Base-by-base conservation (phyloP, 2,888 invertebrate species). In the Pyrrhia umbra region DNA sequence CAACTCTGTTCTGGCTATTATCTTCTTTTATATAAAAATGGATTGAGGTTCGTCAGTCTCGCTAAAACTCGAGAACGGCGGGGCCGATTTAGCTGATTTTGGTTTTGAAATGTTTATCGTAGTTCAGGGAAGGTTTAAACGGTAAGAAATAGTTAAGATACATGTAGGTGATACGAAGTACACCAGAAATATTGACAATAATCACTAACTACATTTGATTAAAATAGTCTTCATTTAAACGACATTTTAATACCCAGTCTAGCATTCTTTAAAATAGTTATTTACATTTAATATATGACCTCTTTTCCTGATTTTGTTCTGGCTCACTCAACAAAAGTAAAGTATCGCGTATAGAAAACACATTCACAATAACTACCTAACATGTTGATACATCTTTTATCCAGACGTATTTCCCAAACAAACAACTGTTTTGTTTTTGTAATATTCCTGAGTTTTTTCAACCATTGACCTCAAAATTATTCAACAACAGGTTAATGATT, bases 321-420 rank as follows among this genome's bases (percentile, higher is more conserved):
- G 30, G 2, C 2, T 30, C 13, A 43, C 18, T 42, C 1, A 6
- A 20, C 2, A 2, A 47, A 42, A 45, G 37, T 50, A 47, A 46
- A 59, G 13, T 43, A 20, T 64, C 23, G 15, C 63, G 5, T 2
- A 43, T 47, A 15, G 20, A 21, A 27, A n/a, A 16, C 27, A n/a
- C 23, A 57, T 45, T 37, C 15, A 37, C 34, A 42, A 45, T 39
- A 30, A 9, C 16, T 39, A 46, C 27, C 25, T 52, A 58, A 1
- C 13, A n/a, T 18, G 18, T 20, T 20, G 10, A 8, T 10, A 10
- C 18, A 25, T n/a, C 13, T 30, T 15, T 51, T 59, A 77, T 62
- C 50, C 23, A 15, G 13, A 49, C 58, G 66, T 74, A 62, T 59
- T 77, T 77, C 16, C 72, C 74, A 6, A 50, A 40, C 61, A 10